A percentile compares a stretch with the other conserved stretches of the same genome.
These are phyloP conservation scores for Drosophila ohnishii DNA, from an alignment of 1,140 invertebrate species.

Conservation along the genomic window DNA sequence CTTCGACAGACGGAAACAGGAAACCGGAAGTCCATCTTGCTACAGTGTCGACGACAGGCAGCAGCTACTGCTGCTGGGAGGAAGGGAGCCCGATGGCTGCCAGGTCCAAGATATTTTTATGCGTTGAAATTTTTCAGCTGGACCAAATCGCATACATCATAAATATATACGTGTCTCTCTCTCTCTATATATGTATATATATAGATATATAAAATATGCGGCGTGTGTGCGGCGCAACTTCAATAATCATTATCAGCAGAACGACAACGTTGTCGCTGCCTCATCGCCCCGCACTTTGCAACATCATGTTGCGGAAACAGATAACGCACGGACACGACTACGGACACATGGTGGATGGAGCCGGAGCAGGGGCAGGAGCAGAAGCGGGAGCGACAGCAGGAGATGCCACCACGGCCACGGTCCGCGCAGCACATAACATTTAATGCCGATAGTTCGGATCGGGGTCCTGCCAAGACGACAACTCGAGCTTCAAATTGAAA, in stretches of 20 bases:
- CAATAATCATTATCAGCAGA: constrained; percentile 78
- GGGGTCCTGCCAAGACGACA: constrained; percentile 57
- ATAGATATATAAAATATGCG: constrained; percentile 19
- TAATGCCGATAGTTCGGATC: constrained; percentile 73
- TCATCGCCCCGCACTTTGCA: constrained; percentile 59
- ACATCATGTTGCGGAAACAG: constrained; percentile 81
- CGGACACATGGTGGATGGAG: constrained; percentile 50
- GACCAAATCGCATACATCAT: constrained; percentile 76
- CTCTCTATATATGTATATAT: constrained; percentile 11
- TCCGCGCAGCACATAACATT: constrained; percentile 73
- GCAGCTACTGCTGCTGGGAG: constrained; percentile 23
- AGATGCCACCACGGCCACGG: constrained; percentile 7
- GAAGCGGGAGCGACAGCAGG: not conserved
- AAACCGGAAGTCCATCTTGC: constrained; percentile 83
- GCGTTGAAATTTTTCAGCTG: constrained; percentile 81
- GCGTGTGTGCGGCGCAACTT: constrained; percentile 62
- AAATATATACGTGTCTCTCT: constrained; percentile 23
- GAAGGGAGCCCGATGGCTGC: constrained; percentile 8
- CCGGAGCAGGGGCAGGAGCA: constrained; percentile 8
- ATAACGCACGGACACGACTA: constrained; percentile 76
- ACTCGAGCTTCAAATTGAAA: constrained; percentile 79
- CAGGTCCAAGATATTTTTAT: constrained; percentile 79
- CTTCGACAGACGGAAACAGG: constrained; percentile 83
- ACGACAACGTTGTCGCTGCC: constrained; percentile 47
- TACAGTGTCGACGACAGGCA: constrained; percentile 80